A percentile compares a stretch with the other conserved stretches of the same genome.
These are phyloP conservation scores for Tribolium madens DNA, from an alignment of 1,140 invertebrate species.

Conservation along the genomic window DNA sequence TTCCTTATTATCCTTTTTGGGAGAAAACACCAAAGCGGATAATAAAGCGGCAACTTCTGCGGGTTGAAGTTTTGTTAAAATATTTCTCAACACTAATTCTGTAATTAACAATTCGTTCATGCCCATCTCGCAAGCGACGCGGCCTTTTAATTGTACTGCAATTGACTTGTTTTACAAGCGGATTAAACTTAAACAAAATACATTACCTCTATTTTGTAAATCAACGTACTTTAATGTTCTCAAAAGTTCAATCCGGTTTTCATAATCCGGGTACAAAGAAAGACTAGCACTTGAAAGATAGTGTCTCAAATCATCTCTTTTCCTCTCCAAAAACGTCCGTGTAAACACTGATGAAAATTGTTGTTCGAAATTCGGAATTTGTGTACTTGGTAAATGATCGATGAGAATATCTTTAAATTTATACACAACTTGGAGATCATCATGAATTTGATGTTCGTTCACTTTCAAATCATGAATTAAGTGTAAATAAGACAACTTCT, in stretches of 20 bases:
- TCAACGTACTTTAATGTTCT: constrained; percentile 82
- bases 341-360: constrained; percentile 82
- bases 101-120: constrained; percentile 95
- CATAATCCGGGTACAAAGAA: constrained; percentile 89
- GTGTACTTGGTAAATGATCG: constrained; percentile 63
- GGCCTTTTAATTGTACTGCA: constrained; percentile 86
- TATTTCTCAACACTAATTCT: constrained; percentile 94
- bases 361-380: constrained; percentile 72
- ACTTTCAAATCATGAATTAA: constrained; percentile 64
- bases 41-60: constrained; percentile 94
- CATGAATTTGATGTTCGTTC: constrained; percentile 59
- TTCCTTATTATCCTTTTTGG: constrained; percentile 55
- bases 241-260: constrained; percentile 85
- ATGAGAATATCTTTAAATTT: constrained; percentile 57
- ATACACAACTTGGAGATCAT: constrained; percentile 55
- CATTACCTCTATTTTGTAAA: constrained; percentile 75
- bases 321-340: constrained; percentile 78
- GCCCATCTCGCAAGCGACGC: constrained; percentile 96
- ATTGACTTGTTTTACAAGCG: constrained; percentile 44
- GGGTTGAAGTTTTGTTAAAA: constrained; percentile 85
- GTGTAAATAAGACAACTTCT: constrained; percentile 60
- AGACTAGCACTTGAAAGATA: constrained; percentile 88
- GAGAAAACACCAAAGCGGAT: constrained; percentile 93
- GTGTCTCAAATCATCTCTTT: constrained; percentile 79
- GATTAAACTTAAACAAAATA: not conserved